Conservation (phyloP, 1,140 invertebrate genomes). For the Dreissena polymorpha region DNA sequence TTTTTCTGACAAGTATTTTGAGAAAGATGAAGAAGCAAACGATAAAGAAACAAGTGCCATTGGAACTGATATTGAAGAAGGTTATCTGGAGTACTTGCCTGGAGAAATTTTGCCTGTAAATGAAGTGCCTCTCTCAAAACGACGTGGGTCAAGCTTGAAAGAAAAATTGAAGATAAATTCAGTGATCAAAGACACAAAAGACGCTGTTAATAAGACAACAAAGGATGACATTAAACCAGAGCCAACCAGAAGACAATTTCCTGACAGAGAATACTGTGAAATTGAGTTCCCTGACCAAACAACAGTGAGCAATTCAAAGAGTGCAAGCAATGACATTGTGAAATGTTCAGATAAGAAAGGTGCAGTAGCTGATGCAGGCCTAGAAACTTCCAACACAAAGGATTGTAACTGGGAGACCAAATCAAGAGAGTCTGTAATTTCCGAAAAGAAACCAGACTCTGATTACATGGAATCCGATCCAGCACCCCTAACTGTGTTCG, state of each 20-base stretch:
- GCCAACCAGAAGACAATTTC: not conserved
- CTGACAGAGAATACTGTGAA: constrained; percentile 39
- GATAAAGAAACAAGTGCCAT: not conserved
- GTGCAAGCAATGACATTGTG: not conserved
- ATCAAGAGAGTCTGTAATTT: not conserved
- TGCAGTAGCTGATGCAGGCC: not conserved
- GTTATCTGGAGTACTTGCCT: not conserved
- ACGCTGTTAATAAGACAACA: not conserved
- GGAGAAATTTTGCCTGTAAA: no score
- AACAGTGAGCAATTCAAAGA: not conserved
- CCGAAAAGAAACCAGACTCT: constrained; percentile 3
- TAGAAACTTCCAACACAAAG: not conserved
- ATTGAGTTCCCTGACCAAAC: constrained; percentile 8
- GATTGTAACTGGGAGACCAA: not conserved
- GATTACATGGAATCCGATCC: constrained; percentile 47
- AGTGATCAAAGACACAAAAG: not conserved
- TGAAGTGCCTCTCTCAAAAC: no score
- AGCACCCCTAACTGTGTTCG: not conserved
- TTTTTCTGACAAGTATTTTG: constrained; percentile 7
- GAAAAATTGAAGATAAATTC: constrained; percentile 5
- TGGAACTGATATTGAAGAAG: not conserved
- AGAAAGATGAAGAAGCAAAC: not conserved
- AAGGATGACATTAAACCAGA: not conserved
- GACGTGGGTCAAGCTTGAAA: no score
- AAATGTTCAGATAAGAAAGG: not conserved